Evolutionary conservation across 1,140 invertebrate genomes (phyloP), one percentile per base, ranked within the genome.

Genomic region (Belonocnema kinseyi): DNA sequence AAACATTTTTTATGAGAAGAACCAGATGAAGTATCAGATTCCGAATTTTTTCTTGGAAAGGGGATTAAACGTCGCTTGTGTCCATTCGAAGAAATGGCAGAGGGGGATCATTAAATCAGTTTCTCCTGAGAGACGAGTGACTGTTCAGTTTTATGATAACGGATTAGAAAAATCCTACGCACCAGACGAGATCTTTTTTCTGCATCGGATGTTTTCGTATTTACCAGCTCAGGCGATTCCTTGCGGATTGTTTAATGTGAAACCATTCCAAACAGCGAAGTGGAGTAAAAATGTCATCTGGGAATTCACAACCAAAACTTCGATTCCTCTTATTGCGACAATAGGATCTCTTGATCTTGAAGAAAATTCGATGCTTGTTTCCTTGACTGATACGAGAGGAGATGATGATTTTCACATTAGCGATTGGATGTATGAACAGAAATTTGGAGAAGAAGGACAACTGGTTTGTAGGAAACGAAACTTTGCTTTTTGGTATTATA

Each of bases 91-190:
- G 1, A 78, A 71, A 46, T 91, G 90, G 90, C 89, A 90, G n/a
- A 85, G 90, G 80, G 89, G 75, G 8, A 81, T 90, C 2, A 83
- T 91, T 11, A 88, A 87, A 72, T 73, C 75, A 11, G 80, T 90
- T 16, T 84, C 83, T 11, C 80, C 85, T 10, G 85, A 89, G 82
- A 72, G 76, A 46, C 72, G 61, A 79, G 80, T 81, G 11, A 85
- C 82, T 10, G 86, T 88, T 51, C 53, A 87, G 10, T 91, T 91
- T 74, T 90, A 90, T 71, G 90, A 91, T 70, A 91, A 83, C 73
- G 90, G 90, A 2, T 91, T 90, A 8, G 26, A 89, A 0, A 84
- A 88, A 66, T 79, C 85, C 8, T 86, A 86, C 78, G 16, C 80
- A 19, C 54, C 85, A 3, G 56, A 85, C 0, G 79, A 85, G 13